These are phyloP conservation scores for Leistus spinibarbis DNA, from an alignment of 2,888 invertebrate species.

Conservation along the genomic window DNA sequence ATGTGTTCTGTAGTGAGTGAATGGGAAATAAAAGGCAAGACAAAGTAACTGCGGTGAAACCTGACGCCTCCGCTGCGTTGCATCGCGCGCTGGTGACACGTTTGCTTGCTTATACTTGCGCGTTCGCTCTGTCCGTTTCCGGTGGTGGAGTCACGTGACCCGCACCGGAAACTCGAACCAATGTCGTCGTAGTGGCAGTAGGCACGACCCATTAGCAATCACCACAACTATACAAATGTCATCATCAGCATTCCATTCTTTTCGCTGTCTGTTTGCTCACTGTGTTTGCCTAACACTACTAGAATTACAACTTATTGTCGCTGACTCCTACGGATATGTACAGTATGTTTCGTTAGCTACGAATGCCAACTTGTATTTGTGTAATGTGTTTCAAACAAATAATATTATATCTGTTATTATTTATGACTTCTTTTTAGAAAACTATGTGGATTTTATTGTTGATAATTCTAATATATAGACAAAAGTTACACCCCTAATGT, in stretches of 20 bases:
- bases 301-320: background rate
- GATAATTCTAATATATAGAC: too few relatives aligned
- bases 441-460: too few relatives aligned
- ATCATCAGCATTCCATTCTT: background rate
- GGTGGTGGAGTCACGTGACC: background rate
- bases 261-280: background rate
- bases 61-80: background rate
- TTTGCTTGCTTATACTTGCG: background rate
- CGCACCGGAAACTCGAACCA: background rate
- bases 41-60: background rate
- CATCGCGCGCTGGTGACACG: background rate
- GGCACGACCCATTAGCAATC: background rate
- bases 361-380: too few relatives aligned
- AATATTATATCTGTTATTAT: too few relatives aligned
- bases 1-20: background rate
- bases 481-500: background rate
- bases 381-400: too few relatives aligned
- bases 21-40: background rate
- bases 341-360: too few relatives aligned
- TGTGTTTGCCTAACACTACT: background rate
- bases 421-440: too few relatives aligned
- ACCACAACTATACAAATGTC: background rate
- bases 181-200: background rate
- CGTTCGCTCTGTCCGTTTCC: background rate
- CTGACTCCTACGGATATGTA: background rate